phyloP scores from a whole-genome alignment of 1,140 invertebrate genomes.

The Leptoteleia sp. region DNA sequence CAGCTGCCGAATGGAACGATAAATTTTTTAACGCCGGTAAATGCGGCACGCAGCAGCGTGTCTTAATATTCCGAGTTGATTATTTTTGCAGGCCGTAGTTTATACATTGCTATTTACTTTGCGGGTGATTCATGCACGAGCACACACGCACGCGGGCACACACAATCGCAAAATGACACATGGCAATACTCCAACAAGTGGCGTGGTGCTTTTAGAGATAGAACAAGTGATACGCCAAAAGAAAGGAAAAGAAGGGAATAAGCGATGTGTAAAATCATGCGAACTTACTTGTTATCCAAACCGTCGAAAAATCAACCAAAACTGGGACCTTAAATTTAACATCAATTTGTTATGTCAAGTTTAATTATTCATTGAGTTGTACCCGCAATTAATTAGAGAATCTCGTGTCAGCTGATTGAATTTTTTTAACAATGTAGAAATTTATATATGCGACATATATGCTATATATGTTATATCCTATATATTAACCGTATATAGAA shows the following conservation, averaged over 20 bases:
- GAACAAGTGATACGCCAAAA: conserved; percentile 35
- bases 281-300: conserved; percentile 20
- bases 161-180: conserved; percentile 65
- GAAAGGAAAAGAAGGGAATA: conserved; percentile 41
- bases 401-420: too few species aligned
- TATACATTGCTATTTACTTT: conserved; percentile 51
- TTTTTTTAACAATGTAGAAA: too few species aligned
- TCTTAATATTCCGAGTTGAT: conserved; percentile 60
- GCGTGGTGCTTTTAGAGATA: conserved; percentile 51
- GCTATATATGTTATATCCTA: too few species aligned
- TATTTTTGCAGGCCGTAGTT: conserved; percentile 57
- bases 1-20: too few species aligned
- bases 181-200: conserved; percentile 78
- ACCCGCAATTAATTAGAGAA: too few species aligned
- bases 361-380: too few species aligned
- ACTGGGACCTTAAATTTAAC: too few species aligned
- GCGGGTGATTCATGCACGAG: conserved; percentile 59
- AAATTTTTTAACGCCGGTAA: conserved; percentile 43
- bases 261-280: conserved; percentile 35
- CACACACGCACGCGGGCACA: conserved; percentile 45
- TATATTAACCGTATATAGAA: too few species aligned
- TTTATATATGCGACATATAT: too few species aligned
- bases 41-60: conserved; percentile 34
- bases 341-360: too few species aligned
- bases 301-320: conserved; percentile 7